Base-by-base conservation (phyloP, 2,888 invertebrate species). In the Morpho deidamia region DNA sequence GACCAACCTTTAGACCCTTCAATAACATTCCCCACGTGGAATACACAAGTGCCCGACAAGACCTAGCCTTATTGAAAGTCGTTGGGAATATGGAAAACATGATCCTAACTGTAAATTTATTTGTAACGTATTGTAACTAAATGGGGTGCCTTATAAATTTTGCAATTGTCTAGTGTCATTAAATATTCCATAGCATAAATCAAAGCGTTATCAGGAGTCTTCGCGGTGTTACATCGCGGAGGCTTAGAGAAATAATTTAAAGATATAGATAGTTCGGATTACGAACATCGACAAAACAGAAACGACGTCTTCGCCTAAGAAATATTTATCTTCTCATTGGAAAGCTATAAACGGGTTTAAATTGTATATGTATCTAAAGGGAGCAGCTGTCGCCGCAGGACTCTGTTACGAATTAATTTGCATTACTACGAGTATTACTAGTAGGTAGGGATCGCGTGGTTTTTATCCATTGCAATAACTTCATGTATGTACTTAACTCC, bases 111-210 rank as follows among this genome's bases (percentile, higher is more conserved):
- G 77, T 81, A 73, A 83, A 86, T 86, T 79, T 85, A 81, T 84
- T 79, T 83, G 80, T 83, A 75, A 73, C 74, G 72, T 69, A 69
- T 64, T 64, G 67, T 66, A 23, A 75, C 78, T 83, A 82, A 83
- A 79, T 79, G 71, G 71, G 69, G 71, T 60, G 63, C 66, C 81
- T 80, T 83, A 83, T 87, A 87, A 86, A 87, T 82, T 85, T 81
- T 80, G 59, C 86, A 82, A 88, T 88, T 86, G 87, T 85, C 74
- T 82, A 74, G 79, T 83, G 83, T 85, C 81, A 85, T 86, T 85
- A 81, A 79, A 80, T 85, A 85, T 86, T 83, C 83, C 70, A 69
- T 67, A 78, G 76, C 73, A 88, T 89, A 88, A 89, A 88, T 88
- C 87, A 85, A 85, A 73, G 78, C 67, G 76, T 83, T 87, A 88